Evolutionary conservation across 2,113 vertebrate genomes (phyloP).

Genomic region (Suncus etruscus): DNA sequence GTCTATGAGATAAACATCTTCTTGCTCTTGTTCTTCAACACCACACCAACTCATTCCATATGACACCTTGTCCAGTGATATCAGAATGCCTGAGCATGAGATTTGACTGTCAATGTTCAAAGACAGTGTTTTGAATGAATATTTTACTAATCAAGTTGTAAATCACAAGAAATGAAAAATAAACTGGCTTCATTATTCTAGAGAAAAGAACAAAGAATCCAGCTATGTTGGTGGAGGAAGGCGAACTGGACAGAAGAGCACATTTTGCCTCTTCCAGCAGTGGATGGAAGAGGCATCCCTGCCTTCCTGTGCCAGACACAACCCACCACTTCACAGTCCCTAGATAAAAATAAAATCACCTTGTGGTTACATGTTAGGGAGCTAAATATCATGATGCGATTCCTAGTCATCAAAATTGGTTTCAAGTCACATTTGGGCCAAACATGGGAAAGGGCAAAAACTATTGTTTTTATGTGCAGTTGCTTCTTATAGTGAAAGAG

Average conservation of each 20-base stretch:
- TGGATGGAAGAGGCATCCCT: conserved; percentile 7
- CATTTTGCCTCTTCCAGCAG: conserved; percentile 9
- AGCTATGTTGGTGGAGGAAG: not conserved
- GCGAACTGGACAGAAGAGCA: conserved; percentile 4
- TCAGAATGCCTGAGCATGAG: conserved; percentile 35
- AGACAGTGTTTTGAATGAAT: conserved; percentile 46
- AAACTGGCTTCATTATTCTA: conserved; percentile 22
- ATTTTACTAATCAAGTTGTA: not conserved
- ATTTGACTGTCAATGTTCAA: conserved; percentile 62
- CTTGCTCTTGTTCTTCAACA: conserved; percentile 44
- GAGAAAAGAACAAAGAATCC: conserved; percentile 55
- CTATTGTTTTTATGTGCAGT: conserved; percentile 59
- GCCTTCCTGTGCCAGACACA: not conserved
- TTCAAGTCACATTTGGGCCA: conserved; percentile 62
- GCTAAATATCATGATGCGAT: conserved; percentile 27
- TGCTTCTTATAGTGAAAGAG: conserved; percentile 49
- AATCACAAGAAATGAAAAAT: conserved; percentile 9
- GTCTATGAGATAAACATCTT: conserved; percentile 5
- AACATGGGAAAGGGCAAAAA: not conserved
- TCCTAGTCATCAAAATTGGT: not conserved
- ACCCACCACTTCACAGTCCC: conserved; percentile 5
- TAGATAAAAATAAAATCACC: conserved; percentile 61
- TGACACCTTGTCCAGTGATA: conserved; percentile 66
- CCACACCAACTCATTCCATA: conserved; percentile 29
- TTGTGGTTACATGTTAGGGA: conserved; percentile 38